Evolutionary conservation across 92 coral and sea anemone genomes (phyloP), one percentile per base, ranked within the genome.

Genomic region (Galaxea fascicularis): DNA sequence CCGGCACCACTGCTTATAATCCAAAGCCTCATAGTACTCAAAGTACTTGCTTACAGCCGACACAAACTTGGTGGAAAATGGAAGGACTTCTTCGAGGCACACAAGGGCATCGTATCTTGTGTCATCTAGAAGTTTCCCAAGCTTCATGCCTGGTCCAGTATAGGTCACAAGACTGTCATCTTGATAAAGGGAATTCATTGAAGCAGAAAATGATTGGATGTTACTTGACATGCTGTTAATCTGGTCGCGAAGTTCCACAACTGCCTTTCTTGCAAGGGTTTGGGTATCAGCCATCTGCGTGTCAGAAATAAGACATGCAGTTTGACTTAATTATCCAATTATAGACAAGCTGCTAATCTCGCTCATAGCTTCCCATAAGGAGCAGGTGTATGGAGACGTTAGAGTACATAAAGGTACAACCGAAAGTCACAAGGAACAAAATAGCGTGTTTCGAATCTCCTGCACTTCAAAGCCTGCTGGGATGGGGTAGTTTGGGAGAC

Each of bases 61-160:
- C 16, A 90, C 93, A 44, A 90, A 73, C 79, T 80, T 82, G 20
- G 63, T 64, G 77, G 88, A 86, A 25, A 90, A 46, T 56, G 90
- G 93, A 18, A 90, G 88, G 21, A 86, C 45, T 57, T 29, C 67
- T 65, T 89, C 71, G 17, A 87, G 78, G 74, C 74, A 87, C 53
- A 82, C 91, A 69, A 86, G 18, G 52, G 94, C 91, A 64, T 87
- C 94, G 10, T 87, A 62, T 51, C 86, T 87, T 46, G 94, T 87
- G 29, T 77, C 89, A 73, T 91, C 95, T 16, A 92, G 92, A 77
- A 92, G 92, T 59, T 85, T 57, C 27, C 88, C 21, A 31, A 92
- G 77, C 65, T 67, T 69, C 7, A 46, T 35, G n/a, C 85, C 84
- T 74, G 85, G 77, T 45, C 21, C 80, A 21, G 35, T 28, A 2